Evolutionary conservation across 2,888 invertebrate genomes (phyloP).

Genomic region (Chrysolina haemoptera): DNA sequence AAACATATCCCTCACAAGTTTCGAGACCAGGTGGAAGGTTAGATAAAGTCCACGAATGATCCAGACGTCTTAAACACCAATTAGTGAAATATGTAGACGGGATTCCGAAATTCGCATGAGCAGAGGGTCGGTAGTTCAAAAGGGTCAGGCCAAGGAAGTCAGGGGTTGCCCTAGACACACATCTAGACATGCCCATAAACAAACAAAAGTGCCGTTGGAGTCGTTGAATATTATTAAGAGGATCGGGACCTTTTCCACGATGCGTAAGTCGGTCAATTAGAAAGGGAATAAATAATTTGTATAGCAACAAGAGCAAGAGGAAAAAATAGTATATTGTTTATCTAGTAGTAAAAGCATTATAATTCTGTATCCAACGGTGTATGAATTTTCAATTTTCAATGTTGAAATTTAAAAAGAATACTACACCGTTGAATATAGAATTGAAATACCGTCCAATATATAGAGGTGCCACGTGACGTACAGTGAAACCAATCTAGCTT

Average conservation of each 20-base stretch:
- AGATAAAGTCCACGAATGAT: conserved; percentile 28
- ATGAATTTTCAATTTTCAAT: too few relatives aligned
- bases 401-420: too few relatives aligned
- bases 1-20: background rate
- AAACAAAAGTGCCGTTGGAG: background rate
- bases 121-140: conserved; percentile 49
- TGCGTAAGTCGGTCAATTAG: too few relatives aligned
- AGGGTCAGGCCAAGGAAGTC: conserved; percentile 53
- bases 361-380: too few relatives aligned
- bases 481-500: too few relatives aligned
- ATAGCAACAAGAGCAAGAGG: too few relatives aligned
- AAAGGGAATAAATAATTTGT: too few relatives aligned
- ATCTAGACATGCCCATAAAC: conserved; percentile 30
- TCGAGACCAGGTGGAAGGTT: conserved; percentile 13
- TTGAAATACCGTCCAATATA: too few relatives aligned
- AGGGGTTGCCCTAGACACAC: conserved; percentile 47
- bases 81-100: conserved; percentile 54
- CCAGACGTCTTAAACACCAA: conserved; percentile 50
- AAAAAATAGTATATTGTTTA: too few relatives aligned
- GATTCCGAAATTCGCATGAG: conserved; percentile 49
- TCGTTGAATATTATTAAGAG: conserved; percentile 21
- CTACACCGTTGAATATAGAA: too few relatives aligned
- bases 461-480: too few relatives aligned
- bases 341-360: too few relatives aligned
- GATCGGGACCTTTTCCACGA: conserved; percentile 6